These are phyloP conservation scores for Drosophila paramelanica DNA, from an alignment of 2,888 invertebrate genomes.

Conservation along the genomic window DNA sequence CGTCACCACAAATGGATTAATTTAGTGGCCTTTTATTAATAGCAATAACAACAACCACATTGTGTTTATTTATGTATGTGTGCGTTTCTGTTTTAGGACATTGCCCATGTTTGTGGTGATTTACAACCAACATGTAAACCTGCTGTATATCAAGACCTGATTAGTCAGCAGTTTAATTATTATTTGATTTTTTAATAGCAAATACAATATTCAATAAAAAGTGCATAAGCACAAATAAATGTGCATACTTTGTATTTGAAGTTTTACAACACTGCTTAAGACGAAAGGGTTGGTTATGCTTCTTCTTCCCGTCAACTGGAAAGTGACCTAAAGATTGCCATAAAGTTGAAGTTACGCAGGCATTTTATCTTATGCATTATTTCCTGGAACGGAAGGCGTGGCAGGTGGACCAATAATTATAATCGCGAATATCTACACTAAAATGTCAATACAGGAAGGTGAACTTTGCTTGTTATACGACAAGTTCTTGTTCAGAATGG, in stretches of 20 bases:
- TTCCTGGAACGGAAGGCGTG: no score
- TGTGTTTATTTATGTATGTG: not conserved
- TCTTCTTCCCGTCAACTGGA: no score
- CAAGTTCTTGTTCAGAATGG: not conserved
- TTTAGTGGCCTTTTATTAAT: constrained; percentile 62
- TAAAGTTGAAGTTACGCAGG: no score
- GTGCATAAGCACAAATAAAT: not conserved
- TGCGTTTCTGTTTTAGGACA: constrained; percentile 38
- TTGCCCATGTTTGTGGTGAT: constrained; percentile 36
- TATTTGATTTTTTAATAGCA: constrained; percentile 14
- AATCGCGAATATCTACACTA: no score
- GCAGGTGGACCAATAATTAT: no score
- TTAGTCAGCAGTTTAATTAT: constrained; percentile 22
- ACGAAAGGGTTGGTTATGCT: no score
- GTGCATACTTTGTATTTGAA: not conserved
- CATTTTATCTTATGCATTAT: no score
- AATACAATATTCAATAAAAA: constrained; percentile 25
- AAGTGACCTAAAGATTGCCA: no score
- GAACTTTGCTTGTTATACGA: no score
- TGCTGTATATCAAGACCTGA: constrained; percentile 37
- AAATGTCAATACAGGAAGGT: no score
- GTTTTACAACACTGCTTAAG: constrained; percentile 1
- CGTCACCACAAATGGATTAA: constrained; percentile 54
- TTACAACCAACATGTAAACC: constrained; percentile 40
- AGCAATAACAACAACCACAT: constrained; percentile 28